Base-by-base conservation (phyloP, 1,140 invertebrate species). In the Varroa destructor region DNA sequence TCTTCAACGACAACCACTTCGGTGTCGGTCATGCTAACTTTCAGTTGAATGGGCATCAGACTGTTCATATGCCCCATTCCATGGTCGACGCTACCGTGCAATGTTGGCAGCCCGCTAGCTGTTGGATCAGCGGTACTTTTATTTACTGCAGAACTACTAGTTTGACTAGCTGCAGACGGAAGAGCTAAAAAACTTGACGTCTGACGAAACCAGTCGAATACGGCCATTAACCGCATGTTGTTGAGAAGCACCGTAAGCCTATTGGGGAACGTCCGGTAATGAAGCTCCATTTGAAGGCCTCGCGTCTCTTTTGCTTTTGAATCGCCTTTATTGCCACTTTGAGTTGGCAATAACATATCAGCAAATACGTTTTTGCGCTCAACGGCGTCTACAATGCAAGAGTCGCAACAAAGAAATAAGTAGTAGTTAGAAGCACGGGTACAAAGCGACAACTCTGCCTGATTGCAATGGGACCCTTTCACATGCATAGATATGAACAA, bases 1-100 rank as follows among this genome's bases (percentile, higher is more conserved):
- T 97, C 87, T 80, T 97, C 94, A 0, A 97, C 88, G 4, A 97
- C 81, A 40, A 97, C 91, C 42, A 97, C 81, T 81, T 97, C 92
- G 1, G 92, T 97, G 78, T 97, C 91, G 0, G 90, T 93, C 2
- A 97, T 87, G 81, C 97, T 97, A 3, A 97, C 81, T 79, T 94
- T 93, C 25, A 97, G 80, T 79, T 95, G 91, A 77, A 90, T 86
- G 84, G 1, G 83, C 73, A 55, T 77, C 75, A 73, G 70, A 72
- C 58, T 74, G 51, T 55, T 70, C n/a, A 37, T n/a, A 3, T 56
- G 56, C n/a, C 12, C n/a, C 5, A 14, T 14, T 1, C n/a, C n/a
- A 67, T 71, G 37, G 37, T 56, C 46, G 12, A 43, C 12, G 55
- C 51, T 46, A 37, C 57, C 57, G 36, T 51, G 8, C 46, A 51